These are phyloP conservation scores for Sebastes fasciatus DNA, from an alignment of 2,113 vertebrate species.

Conservation along the genomic window DNA sequence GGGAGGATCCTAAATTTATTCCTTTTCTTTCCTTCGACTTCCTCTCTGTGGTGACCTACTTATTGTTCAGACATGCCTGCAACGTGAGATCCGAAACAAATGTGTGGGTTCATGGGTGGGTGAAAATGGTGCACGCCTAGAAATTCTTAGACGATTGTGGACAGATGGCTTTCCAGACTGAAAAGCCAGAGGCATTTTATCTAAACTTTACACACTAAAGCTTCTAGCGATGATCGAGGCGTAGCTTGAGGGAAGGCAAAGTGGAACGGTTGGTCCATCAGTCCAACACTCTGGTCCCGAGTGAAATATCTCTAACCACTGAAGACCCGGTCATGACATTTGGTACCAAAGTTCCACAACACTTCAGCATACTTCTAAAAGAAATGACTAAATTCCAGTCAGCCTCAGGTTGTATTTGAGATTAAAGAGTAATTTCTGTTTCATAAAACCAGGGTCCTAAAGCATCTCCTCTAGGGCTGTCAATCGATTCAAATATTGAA, in stretches of 20 bases:
- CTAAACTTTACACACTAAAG: conserved; percentile 20
- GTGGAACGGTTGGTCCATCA: background rate
- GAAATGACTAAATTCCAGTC: too few species aligned
- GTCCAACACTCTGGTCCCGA: background rate
- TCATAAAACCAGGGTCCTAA: background rate
- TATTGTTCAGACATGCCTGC: conserved; percentile 75
- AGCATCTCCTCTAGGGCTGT: too few species aligned
- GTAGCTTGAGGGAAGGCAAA: background rate
- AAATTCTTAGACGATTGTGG: conserved; percentile 51
- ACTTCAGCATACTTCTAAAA: background rate
- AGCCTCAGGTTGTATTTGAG: background rate
- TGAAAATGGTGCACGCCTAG: conserved; percentile 44
- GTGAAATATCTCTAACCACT: background rate
- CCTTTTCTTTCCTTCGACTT: conserved; percentile 55
- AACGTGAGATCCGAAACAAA: conserved; percentile 64
- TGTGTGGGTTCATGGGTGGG: conserved; percentile 61
- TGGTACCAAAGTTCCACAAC: background rate
- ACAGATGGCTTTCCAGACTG: conserved; percentile 54
- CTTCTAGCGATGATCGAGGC: background rate
- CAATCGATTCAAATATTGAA: too few species aligned
- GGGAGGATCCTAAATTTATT: conserved; percentile 67
- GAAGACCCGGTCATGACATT: background rate
- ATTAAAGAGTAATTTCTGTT: background rate
- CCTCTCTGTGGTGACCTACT: conserved; percentile 77
- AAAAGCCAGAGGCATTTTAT: conserved; percentile 22